A percentile compares a stretch with the other conserved stretches of the same genome.
Evolutionary conservation across 1,140 invertebrate genomes (phyloP).

Genomic region (Aphis craccivora): DNA sequence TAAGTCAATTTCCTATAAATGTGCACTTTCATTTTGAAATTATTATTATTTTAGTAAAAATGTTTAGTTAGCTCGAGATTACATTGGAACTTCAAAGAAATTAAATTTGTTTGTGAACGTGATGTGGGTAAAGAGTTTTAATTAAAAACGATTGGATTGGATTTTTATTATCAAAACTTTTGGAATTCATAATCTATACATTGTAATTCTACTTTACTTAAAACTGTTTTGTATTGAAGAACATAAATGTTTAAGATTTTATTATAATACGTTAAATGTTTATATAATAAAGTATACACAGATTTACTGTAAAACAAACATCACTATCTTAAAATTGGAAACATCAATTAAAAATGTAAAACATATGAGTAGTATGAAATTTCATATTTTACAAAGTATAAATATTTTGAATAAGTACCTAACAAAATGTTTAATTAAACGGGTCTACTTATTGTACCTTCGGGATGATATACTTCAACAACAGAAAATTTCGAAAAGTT

Average conservation of each 20-base stretch:
- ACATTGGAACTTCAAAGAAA: constrained; percentile 14
- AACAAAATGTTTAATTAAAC: background rate
- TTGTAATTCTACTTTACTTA: background rate
- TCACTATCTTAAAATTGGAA: background rate
- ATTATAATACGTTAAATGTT: background rate
- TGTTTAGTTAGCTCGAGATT: background rate
- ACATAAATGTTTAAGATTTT: background rate
- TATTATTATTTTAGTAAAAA: background rate
- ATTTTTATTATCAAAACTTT: background rate
- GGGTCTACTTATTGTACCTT: background rate
- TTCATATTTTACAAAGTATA: background rate
- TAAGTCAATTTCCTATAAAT: background rate
- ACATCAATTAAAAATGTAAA: background rate
- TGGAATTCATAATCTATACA: background rate
- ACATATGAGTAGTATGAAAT: background rate
- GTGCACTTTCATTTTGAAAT: background rate
- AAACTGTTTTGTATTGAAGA: background rate
- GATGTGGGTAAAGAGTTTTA: background rate
- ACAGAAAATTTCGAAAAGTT: background rate
- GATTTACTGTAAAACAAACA: background rate
- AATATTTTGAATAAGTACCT: background rate
- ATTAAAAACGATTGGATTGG: constrained; percentile 12
- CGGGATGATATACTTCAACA: background rate
- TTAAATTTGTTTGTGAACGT: background rate
- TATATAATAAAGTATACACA: background rate